These are phyloP conservation scores for Plutella xylostella DNA, from an alignment of 2,888 invertebrate species.

Conservation along the genomic window DNA sequence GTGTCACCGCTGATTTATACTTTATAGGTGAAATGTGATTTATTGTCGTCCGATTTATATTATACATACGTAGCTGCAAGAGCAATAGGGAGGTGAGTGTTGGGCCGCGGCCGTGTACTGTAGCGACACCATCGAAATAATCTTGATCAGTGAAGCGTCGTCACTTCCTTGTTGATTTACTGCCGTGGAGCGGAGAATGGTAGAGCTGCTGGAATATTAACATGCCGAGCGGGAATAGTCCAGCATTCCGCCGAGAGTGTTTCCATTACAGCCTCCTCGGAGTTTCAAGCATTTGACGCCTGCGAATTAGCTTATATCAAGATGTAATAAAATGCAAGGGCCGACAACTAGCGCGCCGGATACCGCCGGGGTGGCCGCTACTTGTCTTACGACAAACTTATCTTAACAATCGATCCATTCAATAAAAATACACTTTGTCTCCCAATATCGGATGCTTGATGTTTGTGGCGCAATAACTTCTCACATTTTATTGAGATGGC, in stretches of 20 bases:
- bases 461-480: conserved; percentile 56
- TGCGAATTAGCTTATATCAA: conserved; percentile 60
- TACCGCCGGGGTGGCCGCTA: conserved; percentile 56
- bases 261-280: conserved; percentile 18
- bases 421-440: conserved; percentile 34
- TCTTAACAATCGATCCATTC: conserved; percentile 65
- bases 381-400: conserved; percentile 68
- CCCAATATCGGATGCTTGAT: conserved; percentile 52
- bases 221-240: conserved; percentile 1
- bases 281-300: conserved; percentile 57
- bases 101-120: conserved; percentile 18
- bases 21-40: conserved; percentile 65
- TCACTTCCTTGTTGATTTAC: conserved; percentile 4
- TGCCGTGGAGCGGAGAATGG: not conserved
- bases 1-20: conserved; percentile 61
- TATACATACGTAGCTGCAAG: conserved; percentile 13
- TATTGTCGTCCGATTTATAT: conserved; percentile 49
- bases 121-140: not conserved
- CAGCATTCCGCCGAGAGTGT: conserved; percentile 1
- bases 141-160: not conserved
- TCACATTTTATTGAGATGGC: conserved; percentile 55
- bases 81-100: too few species aligned
- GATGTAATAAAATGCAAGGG: conserved; percentile 62
- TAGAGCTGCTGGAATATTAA: not conserved
- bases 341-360: conserved; percentile 28